A percentile compares a stretch with the other conserved stretches of the same genome.
Evolutionary conservation across 2,888 invertebrate species (phyloP).

Genomic region (Drosophila kuntzei): DNA sequence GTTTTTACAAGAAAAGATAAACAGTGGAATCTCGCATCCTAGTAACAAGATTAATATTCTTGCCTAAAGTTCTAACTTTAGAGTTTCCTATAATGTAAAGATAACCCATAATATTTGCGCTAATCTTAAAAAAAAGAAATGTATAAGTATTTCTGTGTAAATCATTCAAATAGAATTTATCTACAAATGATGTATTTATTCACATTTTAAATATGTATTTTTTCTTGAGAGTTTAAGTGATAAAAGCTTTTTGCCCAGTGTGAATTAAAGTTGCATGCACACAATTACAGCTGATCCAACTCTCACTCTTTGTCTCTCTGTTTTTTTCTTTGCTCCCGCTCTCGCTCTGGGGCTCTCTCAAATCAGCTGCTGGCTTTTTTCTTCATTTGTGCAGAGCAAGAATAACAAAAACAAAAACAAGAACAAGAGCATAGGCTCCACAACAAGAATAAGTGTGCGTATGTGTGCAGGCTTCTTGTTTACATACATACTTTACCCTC

Average conservation of each 20-base stretch:
- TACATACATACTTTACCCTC: too few species aligned
- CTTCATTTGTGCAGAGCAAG: conserved; percentile 6
- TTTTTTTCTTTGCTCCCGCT: neutral
- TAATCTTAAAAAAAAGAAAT: neutral
- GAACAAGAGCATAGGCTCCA: conserved; percentile 8
- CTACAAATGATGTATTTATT: neutral
- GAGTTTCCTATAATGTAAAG: neutral
- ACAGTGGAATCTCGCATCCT: neutral
- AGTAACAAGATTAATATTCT: neutral
- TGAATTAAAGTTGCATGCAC: neutral
- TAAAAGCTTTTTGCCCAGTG: neutral
- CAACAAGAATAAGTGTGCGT: conserved; percentile 14
- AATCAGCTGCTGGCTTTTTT: conserved; percentile 30
- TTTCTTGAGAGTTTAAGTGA: neutral
- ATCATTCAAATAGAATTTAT: neutral
- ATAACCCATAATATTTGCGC: neutral
- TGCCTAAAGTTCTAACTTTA: neutral
- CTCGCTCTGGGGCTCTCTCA: neutral
- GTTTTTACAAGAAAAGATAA: too few species aligned
- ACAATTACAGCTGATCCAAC: conserved; percentile 17
- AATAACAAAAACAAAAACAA: conserved; percentile 1
- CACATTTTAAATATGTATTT: neutral
- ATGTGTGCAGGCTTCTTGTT: neutral
- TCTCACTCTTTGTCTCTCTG: conserved; percentile 9
- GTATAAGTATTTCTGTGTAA: neutral